phyloP scores from a whole-genome alignment of 2,113 vertebrate genomes.

The Terrapene triunguis region DNA sequence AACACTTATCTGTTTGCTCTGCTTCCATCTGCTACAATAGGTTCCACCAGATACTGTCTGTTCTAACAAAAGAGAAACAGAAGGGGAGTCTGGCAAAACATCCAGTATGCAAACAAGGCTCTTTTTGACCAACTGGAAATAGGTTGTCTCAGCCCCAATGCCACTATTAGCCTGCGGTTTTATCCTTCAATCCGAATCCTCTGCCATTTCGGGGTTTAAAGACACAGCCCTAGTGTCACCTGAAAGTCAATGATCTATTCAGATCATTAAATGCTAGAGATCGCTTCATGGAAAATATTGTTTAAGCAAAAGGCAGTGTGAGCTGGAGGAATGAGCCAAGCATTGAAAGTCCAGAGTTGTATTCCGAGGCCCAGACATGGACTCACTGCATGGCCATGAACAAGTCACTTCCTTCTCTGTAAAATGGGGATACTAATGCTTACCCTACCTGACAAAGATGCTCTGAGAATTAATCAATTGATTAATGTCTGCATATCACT shows the following conservation, averaged over 20 bases:
- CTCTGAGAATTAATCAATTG: not conserved
- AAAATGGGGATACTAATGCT: not conserved
- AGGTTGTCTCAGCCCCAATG: not conserved
- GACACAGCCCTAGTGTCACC: not conserved
- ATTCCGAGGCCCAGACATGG: not conserved
- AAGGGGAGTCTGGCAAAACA: not conserved
- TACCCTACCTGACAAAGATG: not conserved
- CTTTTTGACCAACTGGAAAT: not conserved
- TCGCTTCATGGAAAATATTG: not conserved
- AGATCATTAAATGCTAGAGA: rapidly evolving
- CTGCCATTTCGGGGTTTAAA: not conserved
- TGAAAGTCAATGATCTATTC: not conserved
- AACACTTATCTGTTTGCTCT: not conserved
- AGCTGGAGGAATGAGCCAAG: not conserved
- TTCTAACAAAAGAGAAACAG: not conserved
- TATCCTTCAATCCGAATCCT: not conserved
- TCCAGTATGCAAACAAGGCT: not conserved
- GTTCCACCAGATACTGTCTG: not conserved
- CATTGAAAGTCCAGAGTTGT: not conserved
- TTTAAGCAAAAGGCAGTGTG: not conserved
- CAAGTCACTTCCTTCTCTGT: not conserved
- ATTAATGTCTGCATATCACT: not conserved
- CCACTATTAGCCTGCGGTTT: not conserved
- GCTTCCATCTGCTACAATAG: not conserved
- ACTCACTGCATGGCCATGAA: not conserved